phyloP scores from a whole-genome alignment of 2,113 vertebrate species.

The Abramis brama region DNA sequence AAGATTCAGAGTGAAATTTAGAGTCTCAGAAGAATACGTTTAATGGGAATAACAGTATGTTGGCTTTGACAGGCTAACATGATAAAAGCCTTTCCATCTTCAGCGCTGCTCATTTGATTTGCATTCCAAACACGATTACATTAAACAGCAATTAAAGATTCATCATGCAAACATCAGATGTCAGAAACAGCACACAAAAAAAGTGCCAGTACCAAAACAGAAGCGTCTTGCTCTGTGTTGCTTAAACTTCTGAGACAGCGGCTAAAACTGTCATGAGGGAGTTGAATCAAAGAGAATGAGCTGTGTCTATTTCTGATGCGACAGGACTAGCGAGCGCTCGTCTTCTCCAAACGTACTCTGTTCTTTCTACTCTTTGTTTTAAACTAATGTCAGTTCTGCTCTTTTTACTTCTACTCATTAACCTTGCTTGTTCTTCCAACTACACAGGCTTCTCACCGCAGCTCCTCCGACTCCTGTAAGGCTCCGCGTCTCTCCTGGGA shows the following conservation, averaged over 20 bases:
- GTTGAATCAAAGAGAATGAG: slow-evolving; percentile 46
- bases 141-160: slow-evolving; percentile 26
- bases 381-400: slow-evolving; percentile 72
- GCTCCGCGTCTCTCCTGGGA: slow-evolving; percentile 66
- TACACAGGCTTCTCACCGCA: slow-evolving; percentile 74
- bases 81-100: slow-evolving; percentile 14
- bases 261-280: slow-evolving; percentile 40
- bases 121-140: slow-evolving; percentile 11
- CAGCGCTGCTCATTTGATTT: slow-evolving; percentile 1
- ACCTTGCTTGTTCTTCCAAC: slow-evolving; percentile 79
- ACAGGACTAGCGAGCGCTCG: slow-evolving; percentile 61
- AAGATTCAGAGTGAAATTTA: neutral
- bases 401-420: slow-evolving; percentile 78
- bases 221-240: slow-evolving; percentile 12
- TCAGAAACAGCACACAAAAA: slow-evolving; percentile 3
- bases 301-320: slow-evolving; percentile 56
- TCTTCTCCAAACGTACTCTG: slow-evolving; percentile 58
- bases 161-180: slow-evolving; percentile 23
- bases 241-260: slow-evolving; percentile 22
- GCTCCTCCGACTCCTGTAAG: slow-evolving; percentile 61
- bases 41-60: neutral
- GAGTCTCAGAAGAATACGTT: neutral
- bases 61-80: slow-evolving; percentile 11
- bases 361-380: slow-evolving; percentile 59
- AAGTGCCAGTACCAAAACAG: slow-evolving; percentile 10